Percentiles rank a stretch among this genome's conserved stretches.
Conservation (phyloP, 2,888 invertebrate species). For the Drosophila tripunctata region DNA sequence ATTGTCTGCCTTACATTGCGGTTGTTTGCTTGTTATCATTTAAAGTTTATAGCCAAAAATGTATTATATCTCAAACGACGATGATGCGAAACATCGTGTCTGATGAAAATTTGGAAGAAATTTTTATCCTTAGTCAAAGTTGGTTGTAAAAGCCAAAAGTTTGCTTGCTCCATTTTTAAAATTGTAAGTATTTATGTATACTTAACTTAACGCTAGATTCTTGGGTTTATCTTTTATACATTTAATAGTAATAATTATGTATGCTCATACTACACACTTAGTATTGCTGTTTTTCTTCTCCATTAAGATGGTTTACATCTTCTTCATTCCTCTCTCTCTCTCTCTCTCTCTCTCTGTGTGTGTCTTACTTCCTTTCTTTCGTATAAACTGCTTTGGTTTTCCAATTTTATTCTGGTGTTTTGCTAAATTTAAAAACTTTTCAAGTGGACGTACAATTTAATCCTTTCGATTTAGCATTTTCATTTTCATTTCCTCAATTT, state of each 20-base stretch:
- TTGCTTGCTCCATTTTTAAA: constrained; percentile 59
- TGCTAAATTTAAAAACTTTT: constrained; percentile 63
- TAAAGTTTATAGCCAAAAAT: constrained; percentile 79
- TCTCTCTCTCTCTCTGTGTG: too few species aligned
- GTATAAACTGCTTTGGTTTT: constrained; percentile 50
- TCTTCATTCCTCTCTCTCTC: neutral
- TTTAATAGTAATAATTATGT: constrained; percentile 71
- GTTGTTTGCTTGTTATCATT: constrained; percentile 29
- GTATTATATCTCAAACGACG: constrained; percentile 32
- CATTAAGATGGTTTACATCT: neutral
- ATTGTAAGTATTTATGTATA: constrained; percentile 29
- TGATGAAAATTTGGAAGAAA: constrained; percentile 72
- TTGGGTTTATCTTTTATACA: constrained; percentile 62
- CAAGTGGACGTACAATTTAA: constrained; percentile 62
- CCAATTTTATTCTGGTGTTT: constrained; percentile 20
- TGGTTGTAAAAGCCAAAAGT: constrained; percentile 78
- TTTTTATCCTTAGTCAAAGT: constrained; percentile 71
- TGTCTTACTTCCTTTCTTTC: too few species aligned
- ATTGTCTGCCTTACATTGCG: constrained; percentile 74
- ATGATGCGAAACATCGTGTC: constrained; percentile 28
- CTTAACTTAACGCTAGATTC: constrained; percentile 64
- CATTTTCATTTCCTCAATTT: too few species aligned
- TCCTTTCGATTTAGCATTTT: constrained; percentile 20
- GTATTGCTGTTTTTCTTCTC: constrained; percentile 1
- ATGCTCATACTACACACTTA: constrained; percentile 37